Conservation (phyloP, 2,888 invertebrate genomes). For the Drosophila lacicola region DNA sequence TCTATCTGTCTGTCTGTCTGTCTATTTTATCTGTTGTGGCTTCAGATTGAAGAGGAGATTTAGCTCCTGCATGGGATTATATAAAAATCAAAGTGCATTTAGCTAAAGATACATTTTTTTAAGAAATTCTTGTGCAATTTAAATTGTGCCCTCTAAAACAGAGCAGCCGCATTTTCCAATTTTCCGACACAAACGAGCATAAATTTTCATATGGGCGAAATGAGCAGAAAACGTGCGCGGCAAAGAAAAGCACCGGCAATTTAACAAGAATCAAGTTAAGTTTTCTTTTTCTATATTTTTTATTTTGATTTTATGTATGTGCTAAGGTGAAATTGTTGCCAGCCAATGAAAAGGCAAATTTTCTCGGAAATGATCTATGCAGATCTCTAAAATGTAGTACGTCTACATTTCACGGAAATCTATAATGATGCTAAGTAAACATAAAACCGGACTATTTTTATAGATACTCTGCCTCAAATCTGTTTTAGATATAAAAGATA, state of each 20-base stretch:
- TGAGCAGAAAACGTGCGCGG: constrained; percentile 27
- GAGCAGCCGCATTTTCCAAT: background rate
- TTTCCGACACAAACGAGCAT: constrained; percentile 33
- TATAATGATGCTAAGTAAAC: background rate
- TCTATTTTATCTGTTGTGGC: background rate
- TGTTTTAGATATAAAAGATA: constrained; percentile 3
- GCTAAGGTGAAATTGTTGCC: constrained; percentile 18
- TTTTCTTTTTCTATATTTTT: constrained; percentile 12
- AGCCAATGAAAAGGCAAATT: constrained; percentile 18
- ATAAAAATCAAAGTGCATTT: background rate
- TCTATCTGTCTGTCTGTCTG: background rate
- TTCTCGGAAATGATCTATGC: constrained; percentile 33
- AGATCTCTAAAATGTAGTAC: background rate
- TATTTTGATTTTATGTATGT: constrained; percentile 4
- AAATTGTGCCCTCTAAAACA: background rate
- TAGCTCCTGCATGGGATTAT: background rate
- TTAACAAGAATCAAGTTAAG: constrained; percentile 55
- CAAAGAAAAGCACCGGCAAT: constrained; percentile 49
- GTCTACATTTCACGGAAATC: constrained; percentile 41
- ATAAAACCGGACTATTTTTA: background rate
- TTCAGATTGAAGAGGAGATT: background rate
- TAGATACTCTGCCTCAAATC: constrained; percentile 3
- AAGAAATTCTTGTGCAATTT: background rate
- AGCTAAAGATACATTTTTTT: background rate
- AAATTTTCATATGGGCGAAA: constrained; percentile 36